Evolutionary conservation across 2,888 invertebrate genomes (phyloP).

Genomic region (Drosophila cognata): DNA sequence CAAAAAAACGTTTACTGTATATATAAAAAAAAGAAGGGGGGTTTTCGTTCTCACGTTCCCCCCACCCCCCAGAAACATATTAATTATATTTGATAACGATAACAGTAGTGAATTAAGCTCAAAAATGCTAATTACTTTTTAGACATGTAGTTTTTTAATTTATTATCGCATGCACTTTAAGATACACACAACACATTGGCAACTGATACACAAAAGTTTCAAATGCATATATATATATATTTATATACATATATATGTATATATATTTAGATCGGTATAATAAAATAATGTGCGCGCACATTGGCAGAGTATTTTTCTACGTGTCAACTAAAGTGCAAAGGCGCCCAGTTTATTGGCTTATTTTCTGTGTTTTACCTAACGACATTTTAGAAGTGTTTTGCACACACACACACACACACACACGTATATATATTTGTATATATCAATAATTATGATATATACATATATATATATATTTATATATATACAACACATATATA

Average conservation of each 20-base stretch:
- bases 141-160: constrained; percentile 69
- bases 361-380: constrained; percentile 44
- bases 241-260: constrained; percentile 16
- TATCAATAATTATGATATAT: constrained; percentile 41
- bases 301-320: constrained; percentile 35
- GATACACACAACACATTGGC: constrained; percentile 48
- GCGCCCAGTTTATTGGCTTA: constrained; percentile 38
- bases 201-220: constrained; percentile 35
- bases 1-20: constrained; percentile 38
- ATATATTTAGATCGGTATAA: constrained; percentile 23
- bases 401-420: constrained; percentile 31
- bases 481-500: constrained; percentile 60
- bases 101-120: constrained; percentile 71
- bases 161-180: constrained; percentile 71
- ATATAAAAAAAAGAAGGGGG: constrained; percentile 34
- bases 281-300: constrained; percentile 38
- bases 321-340: constrained; percentile 33
- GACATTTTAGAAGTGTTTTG: constrained; percentile 68
- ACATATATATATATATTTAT: constrained; percentile 32
- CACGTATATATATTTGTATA: constrained; percentile 25
- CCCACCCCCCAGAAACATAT: constrained; percentile 13
- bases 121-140: constrained; percentile 64
- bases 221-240: constrained; percentile 10
- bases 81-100: constrained; percentile 69
- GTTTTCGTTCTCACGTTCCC: constrained; percentile 25